Evolutionary conservation across 2,113 vertebrate species (phyloP).

Genomic region (Neogale vison): DNA sequence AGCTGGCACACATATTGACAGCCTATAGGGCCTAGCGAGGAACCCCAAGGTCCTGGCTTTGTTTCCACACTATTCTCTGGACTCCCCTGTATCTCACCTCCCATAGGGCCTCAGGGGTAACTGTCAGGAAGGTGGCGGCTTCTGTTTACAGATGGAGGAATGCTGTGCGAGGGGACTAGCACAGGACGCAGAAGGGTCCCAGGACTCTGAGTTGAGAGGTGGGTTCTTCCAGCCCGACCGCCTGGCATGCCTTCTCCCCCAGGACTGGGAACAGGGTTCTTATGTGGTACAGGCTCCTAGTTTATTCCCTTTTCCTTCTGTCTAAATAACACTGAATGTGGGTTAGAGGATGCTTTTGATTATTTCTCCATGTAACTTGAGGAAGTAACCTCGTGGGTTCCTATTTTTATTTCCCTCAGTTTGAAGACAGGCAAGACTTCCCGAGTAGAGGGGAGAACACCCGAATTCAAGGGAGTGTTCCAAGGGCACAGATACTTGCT

Average conservation of each 20-base stretch:
- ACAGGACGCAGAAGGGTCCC: neutral
- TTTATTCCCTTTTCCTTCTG: neutral
- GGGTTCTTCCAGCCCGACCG: neutral
- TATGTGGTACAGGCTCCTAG: neutral
- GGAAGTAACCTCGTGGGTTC: neutral
- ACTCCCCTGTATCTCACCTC: neutral
- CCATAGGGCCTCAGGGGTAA: rapidly evolving
- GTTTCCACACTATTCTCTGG: neutral
- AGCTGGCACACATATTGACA: too few relatives aligned
- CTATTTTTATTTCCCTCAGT: neutral
- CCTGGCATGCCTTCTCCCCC: neutral
- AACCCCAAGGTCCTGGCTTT: neutral
- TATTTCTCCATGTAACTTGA: neutral
- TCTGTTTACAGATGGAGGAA: neutral
- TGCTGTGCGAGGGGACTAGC: neutral
- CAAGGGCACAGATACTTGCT: neutral
- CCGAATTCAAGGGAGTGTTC: neutral
- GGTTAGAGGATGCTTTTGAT: neutral
- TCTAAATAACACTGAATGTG: neutral
- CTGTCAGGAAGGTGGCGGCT: neutral
- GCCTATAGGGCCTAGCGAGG: neutral
- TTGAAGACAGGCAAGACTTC: neutral
- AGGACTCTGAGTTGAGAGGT: neutral
- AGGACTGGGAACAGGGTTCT: neutral
- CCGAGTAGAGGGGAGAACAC: neutral